A percentile compares a stretch with the other conserved stretches of the same genome.
Conservation (phyloP, 2,113 vertebrate genomes). For the Physeter macrocephalus region DNA sequence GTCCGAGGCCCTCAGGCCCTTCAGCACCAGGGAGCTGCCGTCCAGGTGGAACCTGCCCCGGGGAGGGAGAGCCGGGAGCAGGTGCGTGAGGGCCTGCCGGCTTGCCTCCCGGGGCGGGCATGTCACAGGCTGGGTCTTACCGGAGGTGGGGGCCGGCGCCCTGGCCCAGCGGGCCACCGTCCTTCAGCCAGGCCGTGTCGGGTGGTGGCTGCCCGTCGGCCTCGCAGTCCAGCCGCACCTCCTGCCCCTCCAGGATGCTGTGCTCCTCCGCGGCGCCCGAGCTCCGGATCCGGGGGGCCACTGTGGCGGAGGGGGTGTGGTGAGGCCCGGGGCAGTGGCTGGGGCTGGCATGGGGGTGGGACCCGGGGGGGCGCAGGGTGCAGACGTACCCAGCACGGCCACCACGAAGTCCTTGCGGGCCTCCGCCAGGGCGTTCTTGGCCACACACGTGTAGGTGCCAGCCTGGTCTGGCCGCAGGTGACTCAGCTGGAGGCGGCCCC, state of each 20-base stretch:
- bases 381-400: constrained; percentile 83
- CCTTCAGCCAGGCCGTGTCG: constrained; percentile 88
- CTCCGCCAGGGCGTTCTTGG: constrained; percentile 73
- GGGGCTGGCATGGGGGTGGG: rapidly evolving
- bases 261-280: constrained; percentile 79
- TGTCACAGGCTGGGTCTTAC: constrained; percentile 61
- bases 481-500: constrained; percentile 87
- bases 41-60: constrained; percentile 80
- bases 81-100: rapidly evolving
- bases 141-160: constrained; percentile 53
- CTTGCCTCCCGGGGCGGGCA: rapidly evolving
- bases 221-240: constrained; percentile 85
- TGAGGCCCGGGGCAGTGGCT: neutral
- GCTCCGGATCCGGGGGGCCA: constrained; percentile 84
- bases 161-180: constrained; percentile 81
- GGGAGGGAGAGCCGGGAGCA: rapidly evolving
- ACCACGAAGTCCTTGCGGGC: constrained; percentile 84
- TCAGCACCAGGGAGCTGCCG: constrained; percentile 83
- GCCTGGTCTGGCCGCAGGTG: constrained; percentile 86
- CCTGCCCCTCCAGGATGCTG: constrained; percentile 79
- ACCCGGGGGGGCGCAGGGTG: rapidly evolving
- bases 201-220: constrained; percentile 85
- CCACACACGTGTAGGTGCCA: constrained; percentile 88
- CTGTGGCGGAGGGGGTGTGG: constrained; percentile 65
- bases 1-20: constrained; percentile 79